A percentile compares a stretch with the other conserved stretches of the same genome.
phyloP scores from a whole-genome alignment of 2,797 vertebrate genomes.

The Microhierax caerulescens region DNA sequence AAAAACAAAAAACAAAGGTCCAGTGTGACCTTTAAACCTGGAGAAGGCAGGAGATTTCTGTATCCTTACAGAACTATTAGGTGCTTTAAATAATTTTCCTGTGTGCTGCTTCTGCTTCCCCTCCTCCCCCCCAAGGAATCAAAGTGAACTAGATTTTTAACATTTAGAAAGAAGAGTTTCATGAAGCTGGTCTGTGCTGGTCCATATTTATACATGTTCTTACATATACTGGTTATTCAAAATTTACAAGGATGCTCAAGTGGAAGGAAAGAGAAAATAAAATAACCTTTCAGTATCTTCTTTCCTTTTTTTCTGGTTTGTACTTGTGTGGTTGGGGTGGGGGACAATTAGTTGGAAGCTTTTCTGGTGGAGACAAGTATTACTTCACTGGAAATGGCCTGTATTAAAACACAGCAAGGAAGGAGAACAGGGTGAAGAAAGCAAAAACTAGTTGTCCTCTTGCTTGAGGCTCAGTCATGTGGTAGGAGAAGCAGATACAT shows the following conservation, averaged over 20 bases:
- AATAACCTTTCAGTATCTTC: background rate
- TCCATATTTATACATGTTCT: background rate
- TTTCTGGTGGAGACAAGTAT: background rate
- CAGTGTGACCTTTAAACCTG: background rate
- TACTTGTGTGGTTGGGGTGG: background rate
- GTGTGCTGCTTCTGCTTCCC: rapidly evolving
- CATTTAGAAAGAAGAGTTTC: background rate
- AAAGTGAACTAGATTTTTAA: background rate
- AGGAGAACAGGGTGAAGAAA: background rate
- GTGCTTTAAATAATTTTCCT: background rate
- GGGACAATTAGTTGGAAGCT: background rate
- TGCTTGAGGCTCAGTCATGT: background rate
- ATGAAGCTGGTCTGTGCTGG: background rate
- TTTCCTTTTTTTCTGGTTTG: background rate
- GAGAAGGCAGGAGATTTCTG: background rate
- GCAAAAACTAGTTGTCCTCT: background rate
- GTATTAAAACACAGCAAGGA: background rate
- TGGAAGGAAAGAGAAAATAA: background rate
- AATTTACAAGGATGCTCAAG: background rate
- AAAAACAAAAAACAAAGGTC: no score
- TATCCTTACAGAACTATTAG: background rate
- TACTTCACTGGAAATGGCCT: background rate
- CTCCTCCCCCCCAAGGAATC: background rate
- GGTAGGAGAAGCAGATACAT: background rate
- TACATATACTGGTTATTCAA: background rate